Evolutionary conservation across 1,140 invertebrate species (phyloP).

Genomic region (Cyrtorhinus lividipennis): DNA sequence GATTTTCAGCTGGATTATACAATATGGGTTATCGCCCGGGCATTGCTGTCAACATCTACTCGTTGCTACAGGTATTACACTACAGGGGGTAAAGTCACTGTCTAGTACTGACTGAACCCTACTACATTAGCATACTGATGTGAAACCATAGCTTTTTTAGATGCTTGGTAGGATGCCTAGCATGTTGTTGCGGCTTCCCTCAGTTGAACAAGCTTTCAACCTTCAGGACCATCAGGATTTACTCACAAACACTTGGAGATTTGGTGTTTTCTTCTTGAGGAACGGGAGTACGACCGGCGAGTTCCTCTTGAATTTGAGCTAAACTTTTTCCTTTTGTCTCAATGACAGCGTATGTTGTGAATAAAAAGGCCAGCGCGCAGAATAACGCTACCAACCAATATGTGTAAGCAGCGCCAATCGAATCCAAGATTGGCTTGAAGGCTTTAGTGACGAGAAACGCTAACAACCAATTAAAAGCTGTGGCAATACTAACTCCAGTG

Average conservation of each 20-base stretch:
- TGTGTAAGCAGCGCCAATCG: conserved; percentile 50
- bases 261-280: background rate
- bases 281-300: conserved; percentile 21
- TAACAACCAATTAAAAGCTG: conserved; percentile 63
- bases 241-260: background rate
- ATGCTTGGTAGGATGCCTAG: too few species aligned
- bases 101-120: too few species aligned
- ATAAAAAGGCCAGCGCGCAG: conserved; percentile 53
- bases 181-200: too few species aligned
- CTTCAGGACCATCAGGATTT: too few species aligned
- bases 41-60: too few species aligned
- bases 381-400: conserved; percentile 73
- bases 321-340: conserved; percentile 83
- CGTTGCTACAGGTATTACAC: too few species aligned
- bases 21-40: too few species aligned
- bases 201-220: too few species aligned
- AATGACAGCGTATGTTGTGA: conserved; percentile 58
- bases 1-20: too few species aligned
- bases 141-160: too few species aligned
- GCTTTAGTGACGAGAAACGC: conserved; percentile 71
- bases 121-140: too few species aligned
- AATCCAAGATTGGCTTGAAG: conserved; percentile 42
- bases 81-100: too few species aligned
- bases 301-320: conserved; percentile 59
- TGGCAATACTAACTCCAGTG: conserved; percentile 53